Evolutionary conservation across 2,797 vertebrate species (phyloP), one percentile per base, ranked within the genome.

Genomic region (Telmatherina bonti): DNA sequence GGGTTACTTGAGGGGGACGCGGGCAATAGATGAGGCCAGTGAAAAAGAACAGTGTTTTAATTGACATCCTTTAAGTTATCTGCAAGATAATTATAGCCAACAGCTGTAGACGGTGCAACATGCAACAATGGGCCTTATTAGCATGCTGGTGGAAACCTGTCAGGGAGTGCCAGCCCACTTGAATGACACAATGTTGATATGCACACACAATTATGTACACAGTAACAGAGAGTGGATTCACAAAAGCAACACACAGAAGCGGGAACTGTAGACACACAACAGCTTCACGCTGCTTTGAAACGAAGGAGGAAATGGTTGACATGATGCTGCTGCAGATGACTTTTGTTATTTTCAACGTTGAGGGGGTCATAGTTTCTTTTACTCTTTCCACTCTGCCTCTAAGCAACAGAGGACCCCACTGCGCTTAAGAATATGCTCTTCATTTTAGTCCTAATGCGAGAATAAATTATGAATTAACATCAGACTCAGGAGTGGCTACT

Each of bases 391-490:
- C 60, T 78, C 26, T 90, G 88, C 88, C 92, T 89, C 72, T 67
- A 70, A 91, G 89, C 89, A 70, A 81, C 66, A 31, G 69, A 43
- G 62, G 81, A 89, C 78, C 91, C 89, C 79, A 84, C 84, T 74
- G 91, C 78, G 86, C 78, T 74, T 67, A 72, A 83, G 78, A 91
- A 86, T 86, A 89, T 83, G 84, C 85, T 79, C 76, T 82, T 82
- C 72, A 85, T 83, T 91, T 89, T 74, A 67, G 80, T 85, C 72
- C 70, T 91, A 89, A 91, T 88, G 87, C 67, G 51, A 75, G 90
- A 92, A 92, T 91, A 89, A 91, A 93, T 93, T 91, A 89, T 85
- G 88, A 87, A 91, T 92, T 92, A 92, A 85, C 86, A 88, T 87
- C 81, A 82, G 75, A 87, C 89, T 88, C 85, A 82, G 73, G 87